These are phyloP conservation scores for Nycticorax nycticorax DNA, from an alignment of 2,113 vertebrate species.

Conservation along the genomic window DNA sequence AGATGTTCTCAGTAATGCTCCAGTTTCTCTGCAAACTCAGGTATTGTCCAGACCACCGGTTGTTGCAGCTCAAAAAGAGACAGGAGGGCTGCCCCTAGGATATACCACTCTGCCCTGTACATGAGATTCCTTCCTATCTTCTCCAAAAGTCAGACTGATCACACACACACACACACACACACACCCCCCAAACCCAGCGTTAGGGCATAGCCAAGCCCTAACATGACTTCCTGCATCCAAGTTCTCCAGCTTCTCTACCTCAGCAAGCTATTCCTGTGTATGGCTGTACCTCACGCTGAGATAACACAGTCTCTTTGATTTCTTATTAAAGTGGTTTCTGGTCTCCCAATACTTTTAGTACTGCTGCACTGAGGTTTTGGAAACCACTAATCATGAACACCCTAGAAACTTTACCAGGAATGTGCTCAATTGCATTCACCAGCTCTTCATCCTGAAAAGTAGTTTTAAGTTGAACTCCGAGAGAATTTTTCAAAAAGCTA, in stretches of 20 bases:
- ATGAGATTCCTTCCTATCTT: not conserved
- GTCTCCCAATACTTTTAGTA: constrained; percentile 33
- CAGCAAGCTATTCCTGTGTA: not conserved
- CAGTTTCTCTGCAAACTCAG: not conserved
- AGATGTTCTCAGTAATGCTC: not conserved
- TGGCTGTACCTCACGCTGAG: constrained; percentile 34
- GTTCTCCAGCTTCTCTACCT: constrained; percentile 1
- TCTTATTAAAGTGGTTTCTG: constrained; percentile 59
- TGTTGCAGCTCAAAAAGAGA: not conserved
- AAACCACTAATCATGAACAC: not conserved
- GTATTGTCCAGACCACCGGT: not conserved
- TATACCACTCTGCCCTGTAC: not conserved
- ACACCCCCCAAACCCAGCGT: not conserved
- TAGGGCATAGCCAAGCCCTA: not conserved
- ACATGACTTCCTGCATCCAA: not conserved
- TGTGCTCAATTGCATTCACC: constrained; percentile 7
- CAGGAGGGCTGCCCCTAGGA: not conserved
- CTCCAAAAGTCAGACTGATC: not conserved
- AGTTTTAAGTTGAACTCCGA: constrained; percentile 56
- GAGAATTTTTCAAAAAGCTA: constrained; percentile 67
- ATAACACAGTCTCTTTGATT: constrained; percentile 57
- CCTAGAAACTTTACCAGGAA: constrained; percentile 59
- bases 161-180: too few species aligned
- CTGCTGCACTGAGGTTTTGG: constrained; percentile 35
- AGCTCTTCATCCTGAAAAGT: constrained; percentile 41